Evolutionary conservation across 2,113 vertebrate species (phyloP), one percentile per base, ranked within the genome.

Genomic region (Aegotheles bennettii): DNA sequence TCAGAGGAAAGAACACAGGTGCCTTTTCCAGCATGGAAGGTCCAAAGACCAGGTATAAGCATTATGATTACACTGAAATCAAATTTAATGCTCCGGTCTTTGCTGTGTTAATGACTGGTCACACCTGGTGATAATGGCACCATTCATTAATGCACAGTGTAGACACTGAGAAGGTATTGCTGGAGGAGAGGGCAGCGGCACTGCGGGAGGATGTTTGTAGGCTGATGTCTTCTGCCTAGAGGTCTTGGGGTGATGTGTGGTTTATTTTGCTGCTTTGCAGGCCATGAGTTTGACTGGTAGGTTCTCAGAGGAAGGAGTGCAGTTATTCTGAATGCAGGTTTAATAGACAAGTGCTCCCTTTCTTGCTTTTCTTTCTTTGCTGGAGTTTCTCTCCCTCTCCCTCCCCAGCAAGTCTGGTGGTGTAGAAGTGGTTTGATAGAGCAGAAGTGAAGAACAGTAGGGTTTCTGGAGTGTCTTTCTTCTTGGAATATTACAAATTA

Each of bases 361-460:
- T 53, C 29, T 84, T 50, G 10, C 38, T 90, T 75, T 54, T 18
- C 81, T 86, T 14, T 81, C 11, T 12, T 90, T 73, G 80, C 50
- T 28, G 17, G 3, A 2, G 0, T 35, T 69, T 50, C 48, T 45
- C 13, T 81, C 48, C 60, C 35, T 36, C 51, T 42, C 26, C 40
- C 28, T n/a, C 13, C 10, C 3, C 2, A 21, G 13, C 0, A 0
- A 67, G 17, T 4, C 35, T 43, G 10, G 10, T 54, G 28, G 7
- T 45, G 17, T 65, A 40, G 67, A 74, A 80, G 17, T 50, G 26
- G 24, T 31, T 81, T 67, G 35, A 65, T 13, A 43, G 57, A 74
- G 36, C 56, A 56, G 33, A 78, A 2, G 0, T 16, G 50, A 7
- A 85, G 83, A 53, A 15, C 47, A 54, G 57, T 4, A 60, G 59